These are phyloP conservation scores for Triops cancriformis DNA, from an alignment of 1,140 invertebrate genomes.

Conservation along the genomic window DNA sequence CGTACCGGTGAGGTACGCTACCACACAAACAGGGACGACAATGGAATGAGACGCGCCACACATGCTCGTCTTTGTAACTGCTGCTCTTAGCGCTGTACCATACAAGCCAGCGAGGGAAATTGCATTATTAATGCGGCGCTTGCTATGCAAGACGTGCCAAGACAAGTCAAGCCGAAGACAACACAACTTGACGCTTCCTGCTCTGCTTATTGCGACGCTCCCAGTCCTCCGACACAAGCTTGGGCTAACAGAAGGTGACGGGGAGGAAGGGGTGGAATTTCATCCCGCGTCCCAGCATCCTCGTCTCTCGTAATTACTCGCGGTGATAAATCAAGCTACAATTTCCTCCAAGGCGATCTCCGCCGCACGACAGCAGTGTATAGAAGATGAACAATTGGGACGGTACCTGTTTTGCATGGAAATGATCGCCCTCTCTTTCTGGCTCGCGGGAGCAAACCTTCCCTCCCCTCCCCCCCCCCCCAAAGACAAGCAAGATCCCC, in stretches of 20 bases:
- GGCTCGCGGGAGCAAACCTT: no score
- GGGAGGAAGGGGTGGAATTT: not conserved
- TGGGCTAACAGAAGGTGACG: not conserved
- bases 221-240: not conserved
- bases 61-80: not conserved
- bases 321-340: constrained; percentile 4
- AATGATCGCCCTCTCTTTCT: not conserved
- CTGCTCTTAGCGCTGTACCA: not conserved
- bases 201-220: not conserved
- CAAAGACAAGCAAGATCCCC: not conserved
- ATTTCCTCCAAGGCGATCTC: not conserved
- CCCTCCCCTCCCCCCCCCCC: no score
- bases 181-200: not conserved
- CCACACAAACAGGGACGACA: no score
- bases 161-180: not conserved
- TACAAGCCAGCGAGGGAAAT: not conserved
- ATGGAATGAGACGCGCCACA: not conserved
- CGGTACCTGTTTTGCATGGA: constrained; percentile 5
- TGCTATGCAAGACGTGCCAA: constrained; percentile 3
- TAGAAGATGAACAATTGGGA: constrained; percentile 10
- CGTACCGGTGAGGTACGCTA: no score
- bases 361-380: not conserved
- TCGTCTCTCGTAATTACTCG: not conserved
- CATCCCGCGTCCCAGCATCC: not conserved
- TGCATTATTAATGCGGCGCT: not conserved